Evolutionary conservation across 2,797 vertebrate genomes (phyloP), one percentile per base, ranked within the genome.

Genomic region (Selene dorsalis): DNA sequence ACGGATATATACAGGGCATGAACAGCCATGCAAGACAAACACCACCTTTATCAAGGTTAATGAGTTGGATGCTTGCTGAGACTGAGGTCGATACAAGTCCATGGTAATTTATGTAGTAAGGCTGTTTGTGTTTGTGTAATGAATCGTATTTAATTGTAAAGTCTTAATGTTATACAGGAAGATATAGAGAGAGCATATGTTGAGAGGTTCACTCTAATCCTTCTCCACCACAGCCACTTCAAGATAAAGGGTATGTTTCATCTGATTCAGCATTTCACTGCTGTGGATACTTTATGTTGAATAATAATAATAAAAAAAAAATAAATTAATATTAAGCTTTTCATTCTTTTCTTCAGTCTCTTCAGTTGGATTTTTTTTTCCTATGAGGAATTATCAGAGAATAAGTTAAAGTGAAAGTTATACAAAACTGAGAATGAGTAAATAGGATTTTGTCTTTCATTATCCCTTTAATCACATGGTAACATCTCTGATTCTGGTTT

Each of bases 211-310:
- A 64, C 41, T 76, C 45, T 57, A 58, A 72, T 75, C 32, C 17
- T 17, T 55, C 58, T 66, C 11, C 41, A 59, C 45, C 45, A 68
- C 28, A 66, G 60, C 35, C 48, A 68, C 77, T 59, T 73, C 45
- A 63, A 85, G 11, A 73, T 73, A 52, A 83, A 30, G 53, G 20
- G 14, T 80, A 56, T 75, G 32, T 79, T 73, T 73, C 38, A 77
- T 73, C 60, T 83, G 60, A 88, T 84, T 80, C 58, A 77, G 45
- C 32, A 41, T 50, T 63, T 80, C 60, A 79, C 47, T 84, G 82
- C 65, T 84, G 78, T 67, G 75, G 71, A 75, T 70, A 79, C n/a
- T 74, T 77, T 74, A 64, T 70, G 68, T 77, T 77, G 30, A 86
- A 74, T 74, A 86, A 87, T 75, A 69, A 41, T 38, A 38, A 38